These are phyloP conservation scores for Apodemia zela DNA, from an alignment of 2,888 invertebrate genomes.

Conservation along the genomic window DNA sequence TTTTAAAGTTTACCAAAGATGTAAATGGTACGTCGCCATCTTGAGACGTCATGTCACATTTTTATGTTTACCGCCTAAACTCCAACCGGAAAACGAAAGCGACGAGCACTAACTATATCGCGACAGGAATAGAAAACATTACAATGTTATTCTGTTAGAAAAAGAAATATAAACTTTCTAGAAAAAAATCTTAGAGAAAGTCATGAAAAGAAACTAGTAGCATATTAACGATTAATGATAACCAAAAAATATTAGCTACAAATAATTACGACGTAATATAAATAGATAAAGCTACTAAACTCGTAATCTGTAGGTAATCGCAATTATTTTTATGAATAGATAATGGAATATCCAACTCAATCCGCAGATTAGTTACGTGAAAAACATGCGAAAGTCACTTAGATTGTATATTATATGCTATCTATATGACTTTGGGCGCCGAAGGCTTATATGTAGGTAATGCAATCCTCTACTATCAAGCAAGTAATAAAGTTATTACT, in stretches of 20 bases:
- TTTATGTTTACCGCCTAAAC: too few species aligned
- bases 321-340: slow-evolving; percentile 11
- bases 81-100: too few species aligned
- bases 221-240: too few species aligned
- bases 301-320: neutral
- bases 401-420: neutral
- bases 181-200: too few species aligned
- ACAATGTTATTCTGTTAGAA: neutral
- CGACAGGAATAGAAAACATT: neutral
- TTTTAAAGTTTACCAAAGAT: too few species aligned
- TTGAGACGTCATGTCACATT: too few species aligned
- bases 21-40: too few species aligned
- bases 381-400: neutral
- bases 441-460: too few species aligned
- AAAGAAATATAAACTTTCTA: neutral
- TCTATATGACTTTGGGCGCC: neutral
- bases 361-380: slow-evolving; percentile 1
- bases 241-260: neutral
- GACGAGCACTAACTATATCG: too few species aligned
- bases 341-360: neutral
- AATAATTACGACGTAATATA: neutral
- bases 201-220: too few species aligned
- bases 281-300: slow-evolving; percentile 5
- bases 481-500: too few species aligned
- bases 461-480: too few species aligned